Conservation (phyloP, 2,888 invertebrate species). For the Allacma fusca region DNA sequence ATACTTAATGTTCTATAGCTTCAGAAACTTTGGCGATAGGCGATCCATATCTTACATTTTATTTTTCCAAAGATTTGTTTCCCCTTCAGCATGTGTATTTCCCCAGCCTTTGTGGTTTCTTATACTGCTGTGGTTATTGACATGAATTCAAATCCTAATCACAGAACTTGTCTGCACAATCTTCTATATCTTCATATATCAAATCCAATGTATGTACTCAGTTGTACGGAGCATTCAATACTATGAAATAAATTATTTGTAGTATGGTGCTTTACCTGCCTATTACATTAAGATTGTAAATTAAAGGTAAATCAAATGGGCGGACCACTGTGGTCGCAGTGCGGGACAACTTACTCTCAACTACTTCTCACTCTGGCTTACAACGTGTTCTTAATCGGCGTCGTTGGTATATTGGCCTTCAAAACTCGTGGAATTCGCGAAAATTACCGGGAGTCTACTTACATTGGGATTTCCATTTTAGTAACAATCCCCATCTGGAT, state of each 20-base stretch:
- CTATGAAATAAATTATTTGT: no score
- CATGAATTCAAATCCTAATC: constrained; percentile 6
- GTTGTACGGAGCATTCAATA: no score
- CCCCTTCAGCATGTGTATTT: no score
- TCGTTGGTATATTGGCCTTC: constrained; percentile 84
- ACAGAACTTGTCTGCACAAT: neutral
- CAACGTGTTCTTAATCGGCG: constrained; percentile 82
- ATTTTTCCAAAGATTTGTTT: no score
- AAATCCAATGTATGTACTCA: no score
- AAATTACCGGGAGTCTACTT: constrained; percentile 91
- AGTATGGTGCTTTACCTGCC: no score
- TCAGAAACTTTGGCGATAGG: no score
- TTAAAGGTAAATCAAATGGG: constrained; percentile 34
- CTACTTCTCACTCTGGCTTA: constrained; percentile 69
- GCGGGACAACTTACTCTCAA: constrained; percentile 42
- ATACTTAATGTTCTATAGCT: no score
- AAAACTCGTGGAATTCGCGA: constrained; percentile 85
- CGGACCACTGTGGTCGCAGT: constrained; percentile 49
- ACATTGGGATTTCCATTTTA: constrained; percentile 87
- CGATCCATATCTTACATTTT: no score
- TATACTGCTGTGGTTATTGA: constrained; percentile 24
- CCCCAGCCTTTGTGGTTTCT: no score
- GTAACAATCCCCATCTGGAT: constrained; percentile 87
- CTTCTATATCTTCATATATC: neutral
- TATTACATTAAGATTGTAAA: neutral